Evolutionary conservation across 2,888 invertebrate genomes (phyloP), one percentile per base, ranked within the genome.

Genomic region (Ochropacha duplaris): DNA sequence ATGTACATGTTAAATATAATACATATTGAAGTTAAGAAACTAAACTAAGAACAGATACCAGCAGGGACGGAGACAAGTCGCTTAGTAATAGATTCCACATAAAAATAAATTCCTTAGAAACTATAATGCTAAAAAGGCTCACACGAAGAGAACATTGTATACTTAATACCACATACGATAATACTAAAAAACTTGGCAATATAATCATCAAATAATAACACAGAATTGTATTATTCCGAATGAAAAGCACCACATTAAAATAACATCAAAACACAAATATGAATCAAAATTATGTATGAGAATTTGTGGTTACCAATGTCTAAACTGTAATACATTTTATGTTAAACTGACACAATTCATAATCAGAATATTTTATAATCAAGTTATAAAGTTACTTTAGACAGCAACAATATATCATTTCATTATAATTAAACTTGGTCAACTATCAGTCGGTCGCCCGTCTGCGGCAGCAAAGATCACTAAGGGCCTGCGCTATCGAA

Each of bases 71-170:
- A 67, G 63, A 59, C 59, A 54, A 56, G 39, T 60, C 49, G 39
- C 61, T 57, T 60, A 62, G 59, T 61, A 54, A 60, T 58, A 57
- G 55, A 50, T 59, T 52, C 19, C 56, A 61, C 61, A 57, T 64
- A 65, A 62, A 60, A 22, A 56, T 61, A 68, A 55, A 55, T 58
- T 70, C 55, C 59, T 22, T 22, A 31, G 3, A 52, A 52, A 72
- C 63, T 63, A 63, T 70, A 68, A 59, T 68, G 59, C 61, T 72
- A 68, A 61, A 71, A 67, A 67, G 34, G 28, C 54, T 58, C 60
- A 61, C 59, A 64, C 60, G 54, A 49, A 58, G 61, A 64, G 66
- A 31, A 31, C 31, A 31, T 31, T 31, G 31, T 31, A 31, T 31
- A 24, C n/a, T n/a, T n/a, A 31, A 31, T 31, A 31, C 31, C 31